Evolutionary conservation across 2,113 vertebrate species (phyloP).

Genomic region (Cynopterus brachyotis): DNA sequence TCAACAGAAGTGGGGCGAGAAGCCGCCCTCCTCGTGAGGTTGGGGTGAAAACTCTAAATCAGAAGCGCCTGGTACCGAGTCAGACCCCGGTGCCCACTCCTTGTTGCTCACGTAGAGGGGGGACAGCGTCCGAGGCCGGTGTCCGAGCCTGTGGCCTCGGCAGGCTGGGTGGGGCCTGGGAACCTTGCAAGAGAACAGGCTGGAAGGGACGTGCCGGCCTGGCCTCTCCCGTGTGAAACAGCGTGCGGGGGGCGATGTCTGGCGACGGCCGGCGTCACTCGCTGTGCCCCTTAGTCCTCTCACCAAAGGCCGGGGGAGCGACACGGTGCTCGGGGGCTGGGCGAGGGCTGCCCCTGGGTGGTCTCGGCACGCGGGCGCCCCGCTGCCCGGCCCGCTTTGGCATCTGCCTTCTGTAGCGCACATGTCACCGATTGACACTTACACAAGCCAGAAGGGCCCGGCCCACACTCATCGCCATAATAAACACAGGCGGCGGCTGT

Average conservation of each 20-base stretch:
- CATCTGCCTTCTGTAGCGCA: constrained; percentile 84
- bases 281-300: constrained; percentile 57
- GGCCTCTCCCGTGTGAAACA: neutral
- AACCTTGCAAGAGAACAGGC: neutral
- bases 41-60: neutral
- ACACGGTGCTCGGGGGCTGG: constrained; percentile 45
- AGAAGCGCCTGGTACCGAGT: neutral
- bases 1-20: neutral
- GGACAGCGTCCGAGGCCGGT: fast-evolving
- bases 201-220: fast-evolving
- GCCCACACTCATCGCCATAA: constrained; percentile 82
- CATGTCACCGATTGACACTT: constrained; percentile 85
- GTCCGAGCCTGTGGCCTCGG: fast-evolving
- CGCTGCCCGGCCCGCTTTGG: constrained; percentile 73
- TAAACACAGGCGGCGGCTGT: constrained; percentile 82
- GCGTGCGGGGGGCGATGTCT: neutral
- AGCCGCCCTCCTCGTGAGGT: neutral
- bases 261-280: constrained; percentile 5
- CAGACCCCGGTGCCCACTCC: fast-evolving
- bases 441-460: constrained; percentile 84
- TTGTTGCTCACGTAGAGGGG: neutral
- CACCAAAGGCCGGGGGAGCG: constrained; percentile 58
- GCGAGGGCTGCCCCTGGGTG: constrained; percentile 81
- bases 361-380: constrained; percentile 70
- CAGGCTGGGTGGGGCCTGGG: neutral